Percentiles rank a stretch among this genome's conserved stretches.
Conservation (phyloP, 2,888 invertebrate genomes). For the Yponomeuta malinellus region DNA sequence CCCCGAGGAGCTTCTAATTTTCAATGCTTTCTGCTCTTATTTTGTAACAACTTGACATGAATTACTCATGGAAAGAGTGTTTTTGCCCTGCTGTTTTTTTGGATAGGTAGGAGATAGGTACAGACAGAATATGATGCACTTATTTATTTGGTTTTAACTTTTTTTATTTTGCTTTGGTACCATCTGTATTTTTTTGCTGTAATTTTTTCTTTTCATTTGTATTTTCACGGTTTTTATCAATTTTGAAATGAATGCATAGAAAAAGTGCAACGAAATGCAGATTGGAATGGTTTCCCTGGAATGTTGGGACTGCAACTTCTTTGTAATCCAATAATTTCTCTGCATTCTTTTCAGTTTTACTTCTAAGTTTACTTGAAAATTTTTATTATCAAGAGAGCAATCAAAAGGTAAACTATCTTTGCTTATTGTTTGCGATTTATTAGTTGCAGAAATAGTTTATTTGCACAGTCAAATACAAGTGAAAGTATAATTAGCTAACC, state of each 20-base stretch:
- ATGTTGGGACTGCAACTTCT: conserved; percentile 42
- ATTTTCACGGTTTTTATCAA: conserved; percentile 13
- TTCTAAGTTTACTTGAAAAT: conserved; percentile 8
- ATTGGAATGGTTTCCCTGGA: conserved; percentile 18
- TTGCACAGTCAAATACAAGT: no score
- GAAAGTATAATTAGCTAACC: no score
- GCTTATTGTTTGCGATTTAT: background rate
- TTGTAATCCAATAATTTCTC: conserved; percentile 58
- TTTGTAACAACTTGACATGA: no score
- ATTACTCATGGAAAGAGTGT: no score
- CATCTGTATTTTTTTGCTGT: background rate
- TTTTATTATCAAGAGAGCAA: conserved; percentile 17
- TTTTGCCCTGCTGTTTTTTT: no score
- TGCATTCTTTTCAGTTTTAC: conserved; percentile 73
- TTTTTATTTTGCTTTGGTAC: background rate
- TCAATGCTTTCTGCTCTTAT: no score
- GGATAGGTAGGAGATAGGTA: no score
- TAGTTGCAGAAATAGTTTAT: no score
- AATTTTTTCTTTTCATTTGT: conserved; percentile 20
- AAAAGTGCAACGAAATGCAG: conserved; percentile 72
- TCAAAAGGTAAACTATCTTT: background rate
- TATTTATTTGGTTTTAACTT: background rate
- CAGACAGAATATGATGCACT: no score
- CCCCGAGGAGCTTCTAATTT: no score
- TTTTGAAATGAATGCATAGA: conserved; percentile 70